Evolutionary conservation across 2,113 vertebrate species (phyloP).

Genomic region (Salvelinus namaycush): DNA sequence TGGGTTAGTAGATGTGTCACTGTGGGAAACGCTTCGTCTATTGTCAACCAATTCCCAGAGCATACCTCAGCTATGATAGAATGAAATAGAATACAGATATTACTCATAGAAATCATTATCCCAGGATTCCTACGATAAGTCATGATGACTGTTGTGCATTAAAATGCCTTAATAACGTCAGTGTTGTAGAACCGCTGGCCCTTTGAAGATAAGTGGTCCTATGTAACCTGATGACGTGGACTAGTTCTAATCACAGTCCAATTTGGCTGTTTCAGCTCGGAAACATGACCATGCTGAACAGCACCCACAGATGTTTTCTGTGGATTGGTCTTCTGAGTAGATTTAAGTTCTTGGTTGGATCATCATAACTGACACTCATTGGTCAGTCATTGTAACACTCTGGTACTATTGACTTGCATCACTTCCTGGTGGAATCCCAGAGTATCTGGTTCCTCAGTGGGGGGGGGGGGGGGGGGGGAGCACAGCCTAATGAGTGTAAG

Average conservation of each 20-base stretch:
- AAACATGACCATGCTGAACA: neutral
- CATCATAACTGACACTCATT: slow-evolving; percentile 50
- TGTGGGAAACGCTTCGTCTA: slow-evolving; percentile 20
- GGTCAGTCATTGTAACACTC: neutral
- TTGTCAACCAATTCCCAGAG: neutral
- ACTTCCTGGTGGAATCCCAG: neutral
- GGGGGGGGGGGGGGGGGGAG: neutral
- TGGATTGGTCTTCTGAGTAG: slow-evolving; percentile 31
- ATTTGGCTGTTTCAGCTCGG: slow-evolving; percentile 24
- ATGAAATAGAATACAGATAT: neutral
- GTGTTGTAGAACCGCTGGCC: neutral
- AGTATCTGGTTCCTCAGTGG: slow-evolving; percentile 1
- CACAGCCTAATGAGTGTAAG: slow-evolving; percentile 22
- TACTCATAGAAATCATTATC: neutral
- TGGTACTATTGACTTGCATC: neutral
- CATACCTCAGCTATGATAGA: neutral
- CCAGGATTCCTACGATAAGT: neutral
- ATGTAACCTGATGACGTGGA: neutral
- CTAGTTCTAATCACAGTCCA: slow-evolving; percentile 20
- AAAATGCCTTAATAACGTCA: neutral
- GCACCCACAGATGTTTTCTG: slow-evolving; percentile 46
- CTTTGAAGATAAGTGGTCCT: neutral
- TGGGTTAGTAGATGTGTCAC: slow-evolving; percentile 54
- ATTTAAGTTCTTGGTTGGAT: slow-evolving; percentile 22
- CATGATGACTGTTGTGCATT: neutral